These are phyloP conservation scores for Timandra comae DNA, from an alignment of 2,888 invertebrate genomes.

Conservation along the genomic window DNA sequence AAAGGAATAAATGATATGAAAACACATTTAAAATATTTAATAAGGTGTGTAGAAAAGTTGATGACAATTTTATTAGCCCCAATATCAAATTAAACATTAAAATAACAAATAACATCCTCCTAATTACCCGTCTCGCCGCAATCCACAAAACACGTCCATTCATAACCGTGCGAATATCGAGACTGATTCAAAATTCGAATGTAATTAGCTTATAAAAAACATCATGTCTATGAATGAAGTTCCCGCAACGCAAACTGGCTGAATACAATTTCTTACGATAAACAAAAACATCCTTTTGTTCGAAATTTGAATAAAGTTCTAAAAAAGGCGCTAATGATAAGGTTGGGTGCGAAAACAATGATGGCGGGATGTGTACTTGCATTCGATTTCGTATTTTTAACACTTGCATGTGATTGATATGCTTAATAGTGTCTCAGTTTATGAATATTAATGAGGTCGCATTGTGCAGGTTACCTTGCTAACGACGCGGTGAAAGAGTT, in stretches of 20 bases:
- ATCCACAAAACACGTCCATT: constrained; percentile 37
- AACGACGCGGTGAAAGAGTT: constrained; percentile 34
- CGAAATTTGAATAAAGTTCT: constrained; percentile 57
- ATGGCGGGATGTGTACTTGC: constrained; percentile 61
- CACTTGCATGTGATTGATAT: constrained; percentile 72
- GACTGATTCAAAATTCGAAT: constrained; percentile 40
- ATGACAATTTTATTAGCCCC: constrained; percentile 1
- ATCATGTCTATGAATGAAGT: constrained; percentile 29
- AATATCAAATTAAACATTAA: constrained; percentile 15
- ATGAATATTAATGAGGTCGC: constrained; percentile 60
- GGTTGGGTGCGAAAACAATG: constrained; percentile 46
- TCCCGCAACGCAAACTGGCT: constrained; percentile 29
- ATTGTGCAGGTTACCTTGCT: constrained; percentile 56
- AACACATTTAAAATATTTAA: too few relatives aligned
- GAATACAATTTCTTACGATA: constrained; percentile 51
- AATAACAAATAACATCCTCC: constrained; percentile 33
- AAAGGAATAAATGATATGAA: too few relatives aligned
- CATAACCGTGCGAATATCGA: constrained; percentile 56
- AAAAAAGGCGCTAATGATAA: constrained; percentile 69
- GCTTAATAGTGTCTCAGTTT: constrained; percentile 59
- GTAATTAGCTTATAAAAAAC: constrained; percentile 53
- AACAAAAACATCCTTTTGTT: constrained; percentile 69
- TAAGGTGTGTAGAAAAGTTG: too few relatives aligned
- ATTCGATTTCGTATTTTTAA: constrained; percentile 65
- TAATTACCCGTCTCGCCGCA: constrained; percentile 53